phyloP scores from a whole-genome alignment of 2,888 invertebrate species.

The Eilema griseolum region DNA sequence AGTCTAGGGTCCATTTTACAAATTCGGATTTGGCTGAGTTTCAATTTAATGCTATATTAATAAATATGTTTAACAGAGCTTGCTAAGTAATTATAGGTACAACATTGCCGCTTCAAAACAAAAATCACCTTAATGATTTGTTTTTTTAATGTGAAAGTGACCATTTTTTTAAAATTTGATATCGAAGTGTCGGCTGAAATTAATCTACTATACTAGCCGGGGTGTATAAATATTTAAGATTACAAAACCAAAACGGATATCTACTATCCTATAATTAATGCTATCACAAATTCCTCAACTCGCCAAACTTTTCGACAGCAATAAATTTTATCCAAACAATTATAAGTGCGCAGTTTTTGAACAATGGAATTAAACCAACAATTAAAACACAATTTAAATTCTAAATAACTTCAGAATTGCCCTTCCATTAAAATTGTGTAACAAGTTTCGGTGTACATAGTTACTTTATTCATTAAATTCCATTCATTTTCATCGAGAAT shows the following conservation, averaged over 20 bases:
- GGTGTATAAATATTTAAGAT: neutral
- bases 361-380: slow-evolving; percentile 43
- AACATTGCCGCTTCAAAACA: no score
- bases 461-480: slow-evolving; percentile 16
- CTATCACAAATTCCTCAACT: slow-evolving; percentile 21
- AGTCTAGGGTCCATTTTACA: no score
- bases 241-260: neutral
- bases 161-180: no score
- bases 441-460: slow-evolving; percentile 30
- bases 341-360: slow-evolving; percentile 21
- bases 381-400: slow-evolving; percentile 53
- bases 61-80: no score
- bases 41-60: no score
- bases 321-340: slow-evolving; percentile 42
- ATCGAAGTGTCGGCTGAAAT: no score
- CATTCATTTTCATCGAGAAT: slow-evolving; percentile 32
- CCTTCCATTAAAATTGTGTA: slow-evolving; percentile 29
- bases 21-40: no score
- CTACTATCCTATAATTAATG: slow-evolving; percentile 16
- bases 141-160: no score
- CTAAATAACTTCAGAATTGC: slow-evolving; percentile 50
- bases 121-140: no score
- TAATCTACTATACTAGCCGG: no score
- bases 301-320: slow-evolving; percentile 14
- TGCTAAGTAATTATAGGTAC: no score